Evolutionary conservation across 2,113 vertebrate species (phyloP).

Genomic region (Copsychus sechellarum): DNA sequence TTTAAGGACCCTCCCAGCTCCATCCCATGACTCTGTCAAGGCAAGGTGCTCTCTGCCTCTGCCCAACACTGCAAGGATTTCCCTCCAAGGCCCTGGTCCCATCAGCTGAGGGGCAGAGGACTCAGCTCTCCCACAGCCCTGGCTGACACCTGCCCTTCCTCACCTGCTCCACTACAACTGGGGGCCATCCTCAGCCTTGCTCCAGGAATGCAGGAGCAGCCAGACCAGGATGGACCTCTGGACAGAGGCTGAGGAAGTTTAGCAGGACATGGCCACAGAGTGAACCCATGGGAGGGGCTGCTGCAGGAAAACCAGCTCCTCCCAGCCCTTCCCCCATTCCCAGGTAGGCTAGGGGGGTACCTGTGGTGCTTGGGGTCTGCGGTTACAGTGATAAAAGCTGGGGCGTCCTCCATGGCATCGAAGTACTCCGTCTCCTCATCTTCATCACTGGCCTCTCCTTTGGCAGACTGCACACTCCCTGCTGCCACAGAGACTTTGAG

Average conservation of each 20-base stretch:
- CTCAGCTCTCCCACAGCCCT: not conserved
- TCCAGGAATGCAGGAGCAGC: not conserved
- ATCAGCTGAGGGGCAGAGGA: not conserved
- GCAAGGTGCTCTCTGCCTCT: not conserved
- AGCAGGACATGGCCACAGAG: fast-evolving
- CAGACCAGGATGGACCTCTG: fast-evolving
- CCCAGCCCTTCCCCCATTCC: too few species aligned
- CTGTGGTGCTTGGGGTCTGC: conserved; percentile 89
- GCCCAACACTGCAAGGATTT: not conserved
- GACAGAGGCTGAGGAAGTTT: not conserved
- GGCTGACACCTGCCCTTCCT: not conserved
- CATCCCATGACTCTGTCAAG: not conserved
- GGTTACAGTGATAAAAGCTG: conserved; percentile 96
- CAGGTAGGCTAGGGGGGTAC: conserved; percentile 32
- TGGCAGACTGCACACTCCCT: conserved; percentile 80
- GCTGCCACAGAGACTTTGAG: not conserved
- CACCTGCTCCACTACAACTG: not conserved
- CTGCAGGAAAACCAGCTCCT: fast-evolving
- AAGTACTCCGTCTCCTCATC: conserved; percentile 99
- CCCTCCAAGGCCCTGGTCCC: not conserved
- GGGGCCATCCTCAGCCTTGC: not conserved
- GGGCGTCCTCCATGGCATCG: conserved; percentile 99
- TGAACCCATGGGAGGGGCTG: fast-evolving
- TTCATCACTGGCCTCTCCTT: conserved; percentile 97
- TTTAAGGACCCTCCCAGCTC: not conserved